Percentiles rank a stretch among this genome's conserved stretches.
phyloP scores from a whole-genome alignment of 2,113 vertebrate species.

The Podocnemis expansa region DNA sequence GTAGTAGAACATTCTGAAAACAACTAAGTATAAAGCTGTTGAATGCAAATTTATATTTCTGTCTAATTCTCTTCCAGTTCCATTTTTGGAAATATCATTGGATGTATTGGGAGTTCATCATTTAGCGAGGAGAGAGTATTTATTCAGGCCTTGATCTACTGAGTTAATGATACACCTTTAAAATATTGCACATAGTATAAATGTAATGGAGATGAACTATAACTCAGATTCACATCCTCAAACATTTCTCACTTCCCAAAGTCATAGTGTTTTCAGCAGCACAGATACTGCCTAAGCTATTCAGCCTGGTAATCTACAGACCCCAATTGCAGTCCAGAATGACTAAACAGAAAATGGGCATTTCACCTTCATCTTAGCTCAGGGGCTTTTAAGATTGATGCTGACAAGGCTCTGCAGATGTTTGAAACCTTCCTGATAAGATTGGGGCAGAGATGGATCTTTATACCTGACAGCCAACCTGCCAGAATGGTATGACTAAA shows the following conservation, averaged over 20 bases:
- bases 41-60: neutral
- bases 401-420: conserved; percentile 6
- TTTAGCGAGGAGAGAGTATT: neutral
- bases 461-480: neutral
- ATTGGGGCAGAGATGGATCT: neutral
- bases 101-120: conserved; percentile 6
- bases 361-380: neutral
- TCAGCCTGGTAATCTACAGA: neutral
- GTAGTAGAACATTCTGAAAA: neutral
- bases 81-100: neutral
- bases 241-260: neutral
- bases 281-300: neutral
- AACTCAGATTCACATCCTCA: neutral
- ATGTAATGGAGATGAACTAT: neutral
- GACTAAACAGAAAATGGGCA: neutral
- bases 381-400: neutral
- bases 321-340: neutral
- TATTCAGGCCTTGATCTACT: neutral
- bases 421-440: neutral
- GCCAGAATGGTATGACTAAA: neutral
- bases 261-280: neutral
- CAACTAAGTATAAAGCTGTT: neutral
- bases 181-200: neutral
- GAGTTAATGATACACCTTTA: conserved; percentile 38
- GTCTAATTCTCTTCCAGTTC: neutral